Percentiles rank a stretch among this genome's conserved stretches.
These are phyloP conservation scores for Condylura cristata DNA, from an alignment of 2,113 vertebrate species.

Conservation along the genomic window DNA sequence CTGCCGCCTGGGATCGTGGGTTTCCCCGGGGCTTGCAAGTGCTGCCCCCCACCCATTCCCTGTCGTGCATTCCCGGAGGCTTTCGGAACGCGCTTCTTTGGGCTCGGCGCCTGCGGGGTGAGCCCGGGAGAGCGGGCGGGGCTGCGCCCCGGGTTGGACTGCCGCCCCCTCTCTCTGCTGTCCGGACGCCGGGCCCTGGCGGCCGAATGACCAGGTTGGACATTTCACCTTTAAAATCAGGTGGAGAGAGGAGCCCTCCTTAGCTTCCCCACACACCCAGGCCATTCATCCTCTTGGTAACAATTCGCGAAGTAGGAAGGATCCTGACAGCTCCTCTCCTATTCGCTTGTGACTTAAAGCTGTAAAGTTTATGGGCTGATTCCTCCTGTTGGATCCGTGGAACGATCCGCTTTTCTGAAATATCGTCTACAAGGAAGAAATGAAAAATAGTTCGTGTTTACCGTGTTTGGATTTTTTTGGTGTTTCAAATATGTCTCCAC, in stretches of 20 bases:
- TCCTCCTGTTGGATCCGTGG: not conserved
- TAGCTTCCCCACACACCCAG: not conserved
- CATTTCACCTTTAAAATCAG: not conserved
- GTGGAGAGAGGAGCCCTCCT: not conserved
- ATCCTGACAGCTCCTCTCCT: not conserved
- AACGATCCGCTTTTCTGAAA: not conserved
- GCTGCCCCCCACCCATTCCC: accelerated
- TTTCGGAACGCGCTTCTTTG: not conserved
- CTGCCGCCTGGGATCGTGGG: accelerated
- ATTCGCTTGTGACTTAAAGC: not conserved
- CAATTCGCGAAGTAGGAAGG: not conserved
- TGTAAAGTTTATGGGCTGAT: not conserved
- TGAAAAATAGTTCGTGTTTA: not conserved
- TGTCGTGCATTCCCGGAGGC: not conserved
- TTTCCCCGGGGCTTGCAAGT: not conserved
- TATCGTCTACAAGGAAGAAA: not conserved
- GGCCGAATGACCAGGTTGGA: not conserved
- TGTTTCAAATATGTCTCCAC: not conserved
- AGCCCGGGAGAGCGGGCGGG: not conserved
- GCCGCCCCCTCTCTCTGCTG: not conserved
- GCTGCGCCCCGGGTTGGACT: accelerated
- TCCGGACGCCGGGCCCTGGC: not conserved
- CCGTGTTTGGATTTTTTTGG: not conserved
- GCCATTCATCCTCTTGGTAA: not conserved
- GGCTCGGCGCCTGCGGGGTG: not conserved